Conservation (phyloP, 2,888 invertebrate species). For the Melitaea athalia region DNA sequence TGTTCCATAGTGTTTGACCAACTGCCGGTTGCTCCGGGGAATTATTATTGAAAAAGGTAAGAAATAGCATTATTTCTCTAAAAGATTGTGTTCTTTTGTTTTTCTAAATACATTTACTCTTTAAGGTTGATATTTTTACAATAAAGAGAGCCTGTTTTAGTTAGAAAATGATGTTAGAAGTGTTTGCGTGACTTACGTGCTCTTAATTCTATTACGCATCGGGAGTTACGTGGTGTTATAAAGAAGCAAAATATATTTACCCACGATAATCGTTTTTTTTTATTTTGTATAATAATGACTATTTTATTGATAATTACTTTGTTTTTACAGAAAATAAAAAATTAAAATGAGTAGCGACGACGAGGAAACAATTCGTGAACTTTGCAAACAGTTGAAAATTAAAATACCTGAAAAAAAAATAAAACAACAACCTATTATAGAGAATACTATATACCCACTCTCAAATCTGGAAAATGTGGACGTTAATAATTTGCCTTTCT, state of each 20-base stretch:
- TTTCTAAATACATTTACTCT: not conserved
- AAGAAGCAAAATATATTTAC: too few relatives aligned
- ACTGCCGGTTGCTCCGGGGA: not conserved
- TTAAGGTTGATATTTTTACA: not conserved
- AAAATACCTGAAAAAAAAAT: not conserved
- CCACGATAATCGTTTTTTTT: not conserved
- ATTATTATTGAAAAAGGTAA: not conserved
- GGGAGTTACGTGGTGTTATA: not conserved
- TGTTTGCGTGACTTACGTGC: too few relatives aligned
- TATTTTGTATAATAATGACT: not conserved
- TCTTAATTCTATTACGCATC: too few relatives aligned
- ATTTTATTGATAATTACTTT: not conserved
- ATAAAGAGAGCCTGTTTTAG: not conserved
- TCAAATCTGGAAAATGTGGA: too few relatives aligned
- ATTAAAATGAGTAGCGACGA: constrained; percentile 4
- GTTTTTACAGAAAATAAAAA: too few relatives aligned
- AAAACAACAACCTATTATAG: too few relatives aligned
- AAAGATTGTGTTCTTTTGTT: not conserved
- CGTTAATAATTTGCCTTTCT: too few relatives aligned
- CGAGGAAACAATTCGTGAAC: not conserved
- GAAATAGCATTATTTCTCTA: not conserved
- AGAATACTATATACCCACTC: too few relatives aligned
- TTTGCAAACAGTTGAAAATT: constrained; percentile 2
- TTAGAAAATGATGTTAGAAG: not conserved
- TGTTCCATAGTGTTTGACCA: not conserved